phyloP scores from a whole-genome alignment of 1,140 invertebrate genomes.

The Brachionus plicatilis region DNA sequence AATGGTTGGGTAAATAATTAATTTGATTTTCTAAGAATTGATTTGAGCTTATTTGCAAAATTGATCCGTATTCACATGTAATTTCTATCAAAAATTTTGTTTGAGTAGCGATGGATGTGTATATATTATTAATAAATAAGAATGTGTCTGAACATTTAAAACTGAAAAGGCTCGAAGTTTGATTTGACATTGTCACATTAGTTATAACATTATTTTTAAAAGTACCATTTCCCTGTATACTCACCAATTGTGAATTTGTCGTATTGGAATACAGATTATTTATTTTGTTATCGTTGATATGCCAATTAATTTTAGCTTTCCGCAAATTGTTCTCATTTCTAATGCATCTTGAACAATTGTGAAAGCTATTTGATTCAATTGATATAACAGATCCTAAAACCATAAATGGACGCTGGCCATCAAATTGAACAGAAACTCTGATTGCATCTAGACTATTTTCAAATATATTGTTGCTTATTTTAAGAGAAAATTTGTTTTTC shows the following conservation, averaged over 20 bases:
- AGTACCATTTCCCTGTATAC: background rate
- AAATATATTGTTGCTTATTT: background rate
- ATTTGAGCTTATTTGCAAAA: background rate
- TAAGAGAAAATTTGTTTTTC: background rate
- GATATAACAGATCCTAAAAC: background rate
- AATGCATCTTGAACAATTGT: background rate
- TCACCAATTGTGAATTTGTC: background rate
- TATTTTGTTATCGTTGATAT: background rate
- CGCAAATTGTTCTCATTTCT: background rate
- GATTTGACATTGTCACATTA: background rate
- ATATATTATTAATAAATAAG: background rate
- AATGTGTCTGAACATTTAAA: background rate
- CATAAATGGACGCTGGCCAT: background rate
- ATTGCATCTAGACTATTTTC: background rate
- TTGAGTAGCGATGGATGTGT: background rate
- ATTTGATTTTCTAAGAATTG: background rate
- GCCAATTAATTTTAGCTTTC: background rate
- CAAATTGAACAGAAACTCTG: background rate
- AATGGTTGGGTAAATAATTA: background rate
- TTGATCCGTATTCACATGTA: background rate
- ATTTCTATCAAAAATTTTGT: background rate
- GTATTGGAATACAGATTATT: background rate
- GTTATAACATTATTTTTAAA: background rate
- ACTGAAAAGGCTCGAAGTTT: background rate
- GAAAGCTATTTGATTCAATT: background rate